phyloP scores from a whole-genome alignment of 2,888 invertebrate genomes.

The Mamestra brassicae region DNA sequence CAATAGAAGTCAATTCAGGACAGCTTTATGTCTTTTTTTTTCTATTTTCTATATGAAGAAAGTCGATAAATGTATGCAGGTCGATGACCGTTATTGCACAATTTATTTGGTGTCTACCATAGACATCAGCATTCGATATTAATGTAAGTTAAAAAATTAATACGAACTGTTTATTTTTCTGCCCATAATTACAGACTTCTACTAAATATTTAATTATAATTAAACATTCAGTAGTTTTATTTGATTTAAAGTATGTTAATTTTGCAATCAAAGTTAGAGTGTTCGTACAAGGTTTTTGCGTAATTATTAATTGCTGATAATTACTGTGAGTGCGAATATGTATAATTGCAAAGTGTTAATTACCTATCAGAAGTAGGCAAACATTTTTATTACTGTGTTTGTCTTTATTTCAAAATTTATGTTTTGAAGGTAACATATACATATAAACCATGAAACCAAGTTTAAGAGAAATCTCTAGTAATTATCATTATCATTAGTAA shows the following conservation, averaged over 20 bases:
- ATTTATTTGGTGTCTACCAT: too few species aligned
- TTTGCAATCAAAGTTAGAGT: conserved; percentile 30
- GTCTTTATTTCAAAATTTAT: conserved; percentile 5
- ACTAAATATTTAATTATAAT: neutral
- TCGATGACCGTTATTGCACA: too few species aligned
- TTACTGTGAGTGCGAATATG: conserved; percentile 27
- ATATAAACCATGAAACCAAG: neutral
- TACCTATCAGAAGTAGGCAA: conserved; percentile 19
- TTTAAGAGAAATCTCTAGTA: neutral
- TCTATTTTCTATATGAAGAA: too few species aligned
- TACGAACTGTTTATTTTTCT: neutral
- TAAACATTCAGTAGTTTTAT: conserved; percentile 25
- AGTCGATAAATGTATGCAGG: too few species aligned
- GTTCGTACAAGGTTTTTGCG: conserved; percentile 24
- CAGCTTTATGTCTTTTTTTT: too few species aligned
- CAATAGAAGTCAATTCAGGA: too few species aligned
- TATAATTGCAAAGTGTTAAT: conserved; percentile 38
- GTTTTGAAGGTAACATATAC: neutral
- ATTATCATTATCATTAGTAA: neutral
- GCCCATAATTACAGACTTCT: neutral
- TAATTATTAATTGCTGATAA: conserved; percentile 41
- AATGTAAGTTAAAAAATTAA: neutral
- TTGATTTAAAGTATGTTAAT: conserved; percentile 43
- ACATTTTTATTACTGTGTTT: conserved; percentile 8
- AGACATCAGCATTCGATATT: neutral